Conservation (phyloP, 2,797 vertebrate species). For the Bradypus variegatus region DNA sequence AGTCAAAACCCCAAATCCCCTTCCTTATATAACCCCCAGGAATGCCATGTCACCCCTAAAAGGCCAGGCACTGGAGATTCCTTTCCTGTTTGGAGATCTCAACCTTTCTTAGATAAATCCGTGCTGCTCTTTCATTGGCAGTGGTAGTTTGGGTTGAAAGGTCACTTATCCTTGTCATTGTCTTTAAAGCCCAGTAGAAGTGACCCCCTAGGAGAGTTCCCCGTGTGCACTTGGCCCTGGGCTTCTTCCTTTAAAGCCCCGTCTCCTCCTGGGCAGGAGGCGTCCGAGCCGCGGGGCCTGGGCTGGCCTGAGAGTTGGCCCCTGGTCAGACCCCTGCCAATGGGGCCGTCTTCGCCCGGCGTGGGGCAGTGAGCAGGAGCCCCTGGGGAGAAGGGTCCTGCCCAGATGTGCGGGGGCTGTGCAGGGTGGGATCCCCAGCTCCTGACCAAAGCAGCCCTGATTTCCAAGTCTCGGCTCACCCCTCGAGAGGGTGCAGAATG, state of each 20-base stretch:
- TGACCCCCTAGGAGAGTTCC: neutral
- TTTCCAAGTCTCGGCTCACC: neutral
- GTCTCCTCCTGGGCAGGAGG: accelerated
- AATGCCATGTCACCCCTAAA: accelerated
- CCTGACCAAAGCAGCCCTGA: neutral
- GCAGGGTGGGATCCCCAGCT: neutral
- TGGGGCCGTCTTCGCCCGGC: neutral
- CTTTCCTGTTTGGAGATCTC: neutral
- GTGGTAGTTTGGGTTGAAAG: neutral
- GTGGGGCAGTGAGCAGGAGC: neutral
- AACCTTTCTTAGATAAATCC: too few species aligned
- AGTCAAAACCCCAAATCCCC: neutral
- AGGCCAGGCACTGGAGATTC: accelerated
- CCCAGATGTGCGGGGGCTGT: neutral
- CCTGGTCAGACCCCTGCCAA: neutral
- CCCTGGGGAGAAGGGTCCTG: neutral
- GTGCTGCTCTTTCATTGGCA: neutral
- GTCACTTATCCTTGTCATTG: too few species aligned
- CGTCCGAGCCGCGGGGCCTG: too few species aligned
- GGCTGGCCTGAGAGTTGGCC: neutral
- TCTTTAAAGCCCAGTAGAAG: neutral
- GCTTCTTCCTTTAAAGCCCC: neutral
- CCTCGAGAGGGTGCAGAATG: accelerated
- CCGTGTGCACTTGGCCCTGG: accelerated
- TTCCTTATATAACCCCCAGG: too few species aligned